A percentile compares a stretch with the other conserved stretches of the same genome.
Conservation (phyloP, 2,888 invertebrate species). For the Spatulosminthurus flaviceps region DNA sequence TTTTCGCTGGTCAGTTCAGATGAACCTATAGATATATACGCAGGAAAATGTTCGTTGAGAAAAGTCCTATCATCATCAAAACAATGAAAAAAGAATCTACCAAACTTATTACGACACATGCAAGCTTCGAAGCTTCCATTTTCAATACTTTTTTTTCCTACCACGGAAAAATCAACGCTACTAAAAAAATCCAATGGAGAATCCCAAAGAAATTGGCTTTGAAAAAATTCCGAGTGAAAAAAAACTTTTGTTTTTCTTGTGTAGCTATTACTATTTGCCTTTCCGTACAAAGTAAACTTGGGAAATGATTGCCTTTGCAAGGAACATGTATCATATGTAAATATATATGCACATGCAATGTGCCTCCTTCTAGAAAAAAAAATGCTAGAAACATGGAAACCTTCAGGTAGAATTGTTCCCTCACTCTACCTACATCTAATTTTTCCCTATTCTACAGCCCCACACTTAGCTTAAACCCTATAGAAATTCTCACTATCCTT, state of each 20-base stretch:
- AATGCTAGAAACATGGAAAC: too few species aligned
- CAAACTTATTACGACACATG: slow-evolving; percentile 21
- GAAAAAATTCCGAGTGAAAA: neutral
- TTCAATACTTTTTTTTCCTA: too few species aligned
- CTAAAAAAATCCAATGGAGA: neutral
- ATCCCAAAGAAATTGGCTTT: neutral
- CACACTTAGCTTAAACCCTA: too few species aligned
- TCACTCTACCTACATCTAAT: too few species aligned
- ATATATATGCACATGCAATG: neutral
- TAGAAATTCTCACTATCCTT: too few species aligned
- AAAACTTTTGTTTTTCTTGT: slow-evolving; percentile 20
- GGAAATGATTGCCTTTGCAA: neutral
- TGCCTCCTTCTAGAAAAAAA: too few species aligned
- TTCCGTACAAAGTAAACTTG: neutral
- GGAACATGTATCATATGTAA: too few species aligned
- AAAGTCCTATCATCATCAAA: neutral
- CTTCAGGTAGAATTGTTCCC: too few species aligned
- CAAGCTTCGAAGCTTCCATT: neutral
- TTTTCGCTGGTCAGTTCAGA: neutral
- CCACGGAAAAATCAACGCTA: neutral
- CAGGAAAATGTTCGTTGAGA: neutral
- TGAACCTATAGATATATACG: neutral
- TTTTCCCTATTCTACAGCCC: too few species aligned
- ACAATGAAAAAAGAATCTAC: slow-evolving; percentile 11
- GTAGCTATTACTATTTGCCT: slow-evolving; percentile 15